These are phyloP conservation scores for Mimas tiliae DNA, from an alignment of 2,888 invertebrate species.

Conservation along the genomic window DNA sequence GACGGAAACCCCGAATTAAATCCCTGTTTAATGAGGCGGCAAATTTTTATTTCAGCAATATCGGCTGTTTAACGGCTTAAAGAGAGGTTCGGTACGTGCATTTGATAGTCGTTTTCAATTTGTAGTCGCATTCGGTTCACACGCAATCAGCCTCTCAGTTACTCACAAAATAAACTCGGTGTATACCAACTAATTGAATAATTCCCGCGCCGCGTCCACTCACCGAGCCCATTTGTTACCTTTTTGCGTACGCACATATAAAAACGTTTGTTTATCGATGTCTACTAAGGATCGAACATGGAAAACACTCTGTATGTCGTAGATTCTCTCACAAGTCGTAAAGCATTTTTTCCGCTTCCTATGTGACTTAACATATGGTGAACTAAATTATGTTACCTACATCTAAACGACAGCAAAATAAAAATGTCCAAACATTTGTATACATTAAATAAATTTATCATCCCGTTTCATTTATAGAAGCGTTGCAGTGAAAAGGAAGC, in stretches of 20 bases:
- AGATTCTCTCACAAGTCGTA: conserved; percentile 77
- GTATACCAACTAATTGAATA: conserved; percentile 32
- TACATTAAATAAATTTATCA: conserved; percentile 85
- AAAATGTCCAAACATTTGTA: conserved; percentile 85
- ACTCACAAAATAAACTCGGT: background rate
- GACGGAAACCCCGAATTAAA: conserved; percentile 74
- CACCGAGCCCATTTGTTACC: conserved; percentile 56
- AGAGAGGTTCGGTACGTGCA: conserved; percentile 8
- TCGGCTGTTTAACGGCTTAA: conserved; percentile 34
- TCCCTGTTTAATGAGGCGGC: conserved; percentile 71
- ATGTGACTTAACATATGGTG: conserved; percentile 81
- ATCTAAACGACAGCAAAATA: conserved; percentile 82
- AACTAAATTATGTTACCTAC: conserved; percentile 84
- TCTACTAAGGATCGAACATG: conserved; percentile 55
- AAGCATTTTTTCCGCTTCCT: conserved; percentile 82
- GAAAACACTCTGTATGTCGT: conserved; percentile 70
- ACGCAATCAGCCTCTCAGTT: conserved; percentile 9
- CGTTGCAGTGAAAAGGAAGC: conserved; percentile 78
- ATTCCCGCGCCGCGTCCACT: conserved; percentile 51
- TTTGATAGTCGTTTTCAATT: conserved; percentile 7
- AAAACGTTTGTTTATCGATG: conserved; percentile 57
- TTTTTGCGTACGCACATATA: conserved; percentile 49
- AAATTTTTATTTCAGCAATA: conserved; percentile 68
- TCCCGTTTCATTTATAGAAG: conserved; percentile 76
- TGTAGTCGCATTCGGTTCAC: background rate